These are phyloP conservation scores for Lasioglossum baleicum DNA, from an alignment of 1,140 invertebrate species.

Conservation along the genomic window DNA sequence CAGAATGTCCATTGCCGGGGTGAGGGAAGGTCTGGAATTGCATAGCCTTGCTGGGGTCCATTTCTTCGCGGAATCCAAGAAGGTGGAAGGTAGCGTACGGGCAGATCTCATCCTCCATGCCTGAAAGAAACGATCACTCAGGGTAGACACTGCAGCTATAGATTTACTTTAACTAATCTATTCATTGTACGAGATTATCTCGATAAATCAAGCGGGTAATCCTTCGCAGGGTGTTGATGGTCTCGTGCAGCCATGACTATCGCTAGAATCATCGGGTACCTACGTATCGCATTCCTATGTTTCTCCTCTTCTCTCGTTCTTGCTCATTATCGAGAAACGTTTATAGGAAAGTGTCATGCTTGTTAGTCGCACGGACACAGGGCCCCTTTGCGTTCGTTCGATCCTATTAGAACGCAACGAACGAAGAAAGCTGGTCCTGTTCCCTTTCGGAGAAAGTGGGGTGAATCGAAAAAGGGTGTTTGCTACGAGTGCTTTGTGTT, in stretches of 20 bases:
- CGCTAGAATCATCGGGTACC: too few species aligned
- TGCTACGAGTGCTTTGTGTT: too few species aligned
- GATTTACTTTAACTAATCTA: slow-evolving; percentile 10
- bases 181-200: slow-evolving; percentile 27
- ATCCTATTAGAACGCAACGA: too few species aligned
- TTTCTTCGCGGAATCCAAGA: slow-evolving; percentile 95
- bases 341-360: slow-evolving; percentile 7
- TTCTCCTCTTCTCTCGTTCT: not conserved
- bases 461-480: too few species aligned
- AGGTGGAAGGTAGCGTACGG: slow-evolving; percentile 96
- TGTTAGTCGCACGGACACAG: not conserved
- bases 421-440: too few species aligned
- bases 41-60: slow-evolving; percentile 93
- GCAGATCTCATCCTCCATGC: slow-evolving; percentile 96
- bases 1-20: slow-evolving; percentile 86
- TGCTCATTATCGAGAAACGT: slow-evolving; percentile 2
- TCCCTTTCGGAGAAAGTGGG: too few species aligned
- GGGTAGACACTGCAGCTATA: slow-evolving; percentile 72
- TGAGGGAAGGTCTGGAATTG: slow-evolving; percentile 94
- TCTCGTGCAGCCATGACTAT: too few species aligned
- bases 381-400: too few species aligned
- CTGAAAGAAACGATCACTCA: slow-evolving; percentile 78
- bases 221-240: too few species aligned
- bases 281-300: slow-evolving; percentile 27
- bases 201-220: not conserved